phyloP scores from a whole-genome alignment of 30 jellyfish, hydroid and myxozoan species.

The Sanderia malayensis region DNA sequence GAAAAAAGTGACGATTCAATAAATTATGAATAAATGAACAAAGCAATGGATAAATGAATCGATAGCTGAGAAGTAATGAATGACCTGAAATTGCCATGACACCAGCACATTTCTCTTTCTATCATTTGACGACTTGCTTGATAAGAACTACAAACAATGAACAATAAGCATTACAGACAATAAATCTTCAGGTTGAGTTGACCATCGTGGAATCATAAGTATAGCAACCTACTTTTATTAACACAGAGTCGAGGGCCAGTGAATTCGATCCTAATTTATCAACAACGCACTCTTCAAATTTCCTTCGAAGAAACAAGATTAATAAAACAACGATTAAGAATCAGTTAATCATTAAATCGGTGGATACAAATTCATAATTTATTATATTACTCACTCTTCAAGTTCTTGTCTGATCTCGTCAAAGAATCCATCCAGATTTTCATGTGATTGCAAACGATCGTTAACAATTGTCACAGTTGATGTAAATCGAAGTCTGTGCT shows the following conservation, averaged over 20 bases:
- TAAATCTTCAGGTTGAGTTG: background rate
- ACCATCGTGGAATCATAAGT: no score
- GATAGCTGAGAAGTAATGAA: background rate
- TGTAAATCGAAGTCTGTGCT: constrained; percentile 88
- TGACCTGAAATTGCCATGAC: constrained; percentile 58
- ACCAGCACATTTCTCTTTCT: constrained; percentile 51
- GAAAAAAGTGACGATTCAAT: background rate
- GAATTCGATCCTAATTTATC: constrained; percentile 76
- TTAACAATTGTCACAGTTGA: constrained; percentile 71
- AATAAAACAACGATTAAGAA: no score
- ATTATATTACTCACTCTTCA: constrained; percentile 59
- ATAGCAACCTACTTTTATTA: constrained; percentile 69
- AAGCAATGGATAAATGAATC: no score
- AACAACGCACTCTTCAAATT: constrained; percentile 57
- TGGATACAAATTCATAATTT: background rate
- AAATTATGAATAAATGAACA: no score
- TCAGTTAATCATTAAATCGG: background rate
- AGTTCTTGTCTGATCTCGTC: constrained; percentile 61
- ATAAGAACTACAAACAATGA: constrained; percentile 17
- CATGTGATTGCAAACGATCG: constrained; percentile 30
- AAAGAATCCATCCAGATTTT: constrained; percentile 62
- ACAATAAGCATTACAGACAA: background rate
- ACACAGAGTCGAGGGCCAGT: constrained; percentile 73
- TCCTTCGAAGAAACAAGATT: constrained; percentile 19
- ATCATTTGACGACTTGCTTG: constrained; percentile 26